phyloP scores from a whole-genome alignment of 2,888 invertebrate species.

The Byasa hedistus region DNA sequence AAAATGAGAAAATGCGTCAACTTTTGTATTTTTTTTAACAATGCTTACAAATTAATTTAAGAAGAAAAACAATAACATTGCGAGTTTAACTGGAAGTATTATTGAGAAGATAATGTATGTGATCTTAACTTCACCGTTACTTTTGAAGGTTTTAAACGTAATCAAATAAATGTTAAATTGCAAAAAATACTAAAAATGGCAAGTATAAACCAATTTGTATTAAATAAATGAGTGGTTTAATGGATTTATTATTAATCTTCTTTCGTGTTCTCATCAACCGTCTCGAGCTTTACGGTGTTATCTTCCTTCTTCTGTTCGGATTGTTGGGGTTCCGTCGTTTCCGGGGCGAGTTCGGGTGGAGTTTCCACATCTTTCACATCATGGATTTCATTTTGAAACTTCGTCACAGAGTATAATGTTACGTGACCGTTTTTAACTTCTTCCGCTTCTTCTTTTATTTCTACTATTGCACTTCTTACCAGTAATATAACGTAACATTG shows the following conservation, averaged over 20 bases:
- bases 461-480: conserved; percentile 56
- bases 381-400: conserved; percentile 23
- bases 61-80: too few relatives aligned
- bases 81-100: too few relatives aligned
- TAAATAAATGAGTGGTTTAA: neutral
- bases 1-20: too few relatives aligned
- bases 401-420: conserved; percentile 34
- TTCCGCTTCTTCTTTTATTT: conserved; percentile 46
- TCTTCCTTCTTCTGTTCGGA: conserved; percentile 29
- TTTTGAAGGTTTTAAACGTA: too few relatives aligned
- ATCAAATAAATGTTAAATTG: neutral
- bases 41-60: too few relatives aligned
- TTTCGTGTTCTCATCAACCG: conserved; percentile 40
- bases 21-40: too few relatives aligned
- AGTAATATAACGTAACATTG: conserved; percentile 56
- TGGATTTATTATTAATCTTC: conserved; percentile 29
- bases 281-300: conserved; percentile 38
- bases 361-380: conserved; percentile 34
- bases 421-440: conserved; percentile 37
- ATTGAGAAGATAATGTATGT: too few relatives aligned
- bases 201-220: neutral
- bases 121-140: too few relatives aligned
- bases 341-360: conserved; percentile 28
- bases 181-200: neutral
- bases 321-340: conserved; percentile 9